These are phyloP conservation scores for Syndactyla subalaris DNA, from an alignment of 2,797 vertebrate genomes.

Conservation along the genomic window DNA sequence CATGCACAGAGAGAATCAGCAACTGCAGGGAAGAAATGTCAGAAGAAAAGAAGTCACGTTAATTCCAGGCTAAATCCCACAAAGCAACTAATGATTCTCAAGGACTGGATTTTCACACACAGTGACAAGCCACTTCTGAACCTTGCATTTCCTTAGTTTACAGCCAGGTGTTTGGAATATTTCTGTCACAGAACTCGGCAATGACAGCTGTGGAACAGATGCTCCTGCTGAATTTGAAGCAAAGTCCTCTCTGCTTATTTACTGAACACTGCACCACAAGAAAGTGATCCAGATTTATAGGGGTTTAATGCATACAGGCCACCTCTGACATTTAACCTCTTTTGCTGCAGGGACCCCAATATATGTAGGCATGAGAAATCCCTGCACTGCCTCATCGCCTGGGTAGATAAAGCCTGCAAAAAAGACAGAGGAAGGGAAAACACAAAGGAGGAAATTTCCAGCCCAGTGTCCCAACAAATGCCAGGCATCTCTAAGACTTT, in stretches of 20 bases:
- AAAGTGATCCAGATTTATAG: background rate
- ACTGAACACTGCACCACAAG: background rate
- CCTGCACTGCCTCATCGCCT: background rate
- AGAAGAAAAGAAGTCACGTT: background rate
- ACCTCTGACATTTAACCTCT: background rate
- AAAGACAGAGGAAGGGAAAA: background rate
- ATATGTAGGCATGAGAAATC: background rate
- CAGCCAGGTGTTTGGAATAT: background rate
- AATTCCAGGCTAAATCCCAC: background rate
- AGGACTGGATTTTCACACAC: background rate
- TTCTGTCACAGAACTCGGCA: background rate
- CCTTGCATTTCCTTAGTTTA: background rate
- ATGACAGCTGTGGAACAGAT: background rate
- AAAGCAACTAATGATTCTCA: background rate
- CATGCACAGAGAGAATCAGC: background rate
- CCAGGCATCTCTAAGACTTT: background rate
- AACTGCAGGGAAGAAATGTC: background rate
- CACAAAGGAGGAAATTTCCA: background rate
- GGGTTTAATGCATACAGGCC: background rate
- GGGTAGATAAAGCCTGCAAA: background rate
- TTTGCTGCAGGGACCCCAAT: background rate
- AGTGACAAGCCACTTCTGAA: background rate
- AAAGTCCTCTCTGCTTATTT: background rate
- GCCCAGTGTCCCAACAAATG: fast-evolving
- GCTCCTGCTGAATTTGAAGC: background rate